Conservation (phyloP, 1,140 invertebrate genomes). For the Papilio polyxenes region DNA sequence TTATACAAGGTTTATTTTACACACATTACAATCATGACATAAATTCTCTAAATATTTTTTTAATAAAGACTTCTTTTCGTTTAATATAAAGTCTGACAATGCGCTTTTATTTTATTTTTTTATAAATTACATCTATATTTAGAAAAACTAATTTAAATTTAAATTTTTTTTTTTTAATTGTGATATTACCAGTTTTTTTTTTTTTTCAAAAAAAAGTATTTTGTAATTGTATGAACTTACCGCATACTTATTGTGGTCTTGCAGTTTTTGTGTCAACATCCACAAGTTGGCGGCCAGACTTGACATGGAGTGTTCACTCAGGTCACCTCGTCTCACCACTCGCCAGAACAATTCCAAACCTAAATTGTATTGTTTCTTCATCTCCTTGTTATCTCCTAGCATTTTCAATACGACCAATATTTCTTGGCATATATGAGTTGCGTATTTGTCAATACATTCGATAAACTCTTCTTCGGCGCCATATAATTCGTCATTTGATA, state of each 20-base stretch:
- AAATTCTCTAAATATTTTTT: too few relatives aligned
- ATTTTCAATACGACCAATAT: conserved; percentile 87
- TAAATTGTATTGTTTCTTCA: conserved; percentile 84
- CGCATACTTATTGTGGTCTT: conserved; percentile 67
- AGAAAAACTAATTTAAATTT: too few relatives aligned
- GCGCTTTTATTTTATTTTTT: too few relatives aligned
- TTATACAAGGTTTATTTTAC: too few relatives aligned
- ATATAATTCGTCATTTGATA: conserved; percentile 97
- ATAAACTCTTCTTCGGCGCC: conserved; percentile 94
- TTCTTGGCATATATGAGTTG: conserved; percentile 88
- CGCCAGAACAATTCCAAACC: conserved; percentile 88
- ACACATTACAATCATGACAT: too few relatives aligned
- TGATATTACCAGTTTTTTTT: too few relatives aligned
- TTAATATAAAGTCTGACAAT: not conserved
- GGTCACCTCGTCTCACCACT: conserved; percentile 86
- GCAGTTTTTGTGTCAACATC: conserved; percentile 83
- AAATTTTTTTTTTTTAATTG: too few relatives aligned
- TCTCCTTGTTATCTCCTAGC: conserved; percentile 82
- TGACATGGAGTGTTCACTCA: conserved; percentile 82
- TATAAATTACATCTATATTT: too few relatives aligned
- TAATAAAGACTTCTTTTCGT: too few relatives aligned
- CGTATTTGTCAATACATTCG: conserved; percentile 89
- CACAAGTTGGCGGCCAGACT: conserved; percentile 89
- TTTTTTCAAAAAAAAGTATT: not conserved
- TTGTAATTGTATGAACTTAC: conserved; percentile 52